Evolutionary conservation across 2,797 vertebrate genomes (phyloP).

Genomic region (Sebastes iracundus): DNA sequence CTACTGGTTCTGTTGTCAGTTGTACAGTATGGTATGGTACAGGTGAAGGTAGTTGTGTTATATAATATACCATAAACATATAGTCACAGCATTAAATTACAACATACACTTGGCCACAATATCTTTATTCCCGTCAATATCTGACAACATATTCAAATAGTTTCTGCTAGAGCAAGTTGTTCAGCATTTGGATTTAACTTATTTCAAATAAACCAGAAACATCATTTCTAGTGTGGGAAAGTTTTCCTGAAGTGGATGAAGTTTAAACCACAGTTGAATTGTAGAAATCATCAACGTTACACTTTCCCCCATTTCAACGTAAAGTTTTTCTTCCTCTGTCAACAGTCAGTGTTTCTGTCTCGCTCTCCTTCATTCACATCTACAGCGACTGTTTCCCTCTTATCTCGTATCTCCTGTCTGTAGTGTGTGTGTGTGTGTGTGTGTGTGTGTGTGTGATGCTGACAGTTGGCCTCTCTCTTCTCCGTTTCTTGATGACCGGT

Average conservation of each 20-base stretch:
- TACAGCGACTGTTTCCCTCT: neutral
- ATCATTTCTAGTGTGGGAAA: neutral
- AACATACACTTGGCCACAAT: neutral
- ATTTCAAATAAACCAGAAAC: neutral
- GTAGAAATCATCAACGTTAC: neutral
- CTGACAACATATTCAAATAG: neutral
- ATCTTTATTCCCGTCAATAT: neutral
- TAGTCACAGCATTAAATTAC: neutral
- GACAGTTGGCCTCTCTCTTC: conserved; percentile 21
- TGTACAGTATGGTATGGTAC: no score
- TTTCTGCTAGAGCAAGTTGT: neutral
- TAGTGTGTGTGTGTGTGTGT: neutral
- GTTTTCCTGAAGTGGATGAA: neutral
- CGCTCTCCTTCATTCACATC: neutral
- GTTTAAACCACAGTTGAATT: neutral
- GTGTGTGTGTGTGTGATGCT: neutral
- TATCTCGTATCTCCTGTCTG: conserved; percentile 7
- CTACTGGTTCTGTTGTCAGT: no score
- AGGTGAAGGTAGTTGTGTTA: neutral
- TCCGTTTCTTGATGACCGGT: neutral
- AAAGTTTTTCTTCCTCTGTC: conserved; percentile 1
- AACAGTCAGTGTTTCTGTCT: neutral
- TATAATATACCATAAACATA: neutral
- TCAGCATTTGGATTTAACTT: neutral
- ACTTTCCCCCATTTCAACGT: neutral